These are phyloP conservation scores for Tragelaphus oryx DNA, from an alignment of 2,797 vertebrate genomes.

Conservation along the genomic window DNA sequence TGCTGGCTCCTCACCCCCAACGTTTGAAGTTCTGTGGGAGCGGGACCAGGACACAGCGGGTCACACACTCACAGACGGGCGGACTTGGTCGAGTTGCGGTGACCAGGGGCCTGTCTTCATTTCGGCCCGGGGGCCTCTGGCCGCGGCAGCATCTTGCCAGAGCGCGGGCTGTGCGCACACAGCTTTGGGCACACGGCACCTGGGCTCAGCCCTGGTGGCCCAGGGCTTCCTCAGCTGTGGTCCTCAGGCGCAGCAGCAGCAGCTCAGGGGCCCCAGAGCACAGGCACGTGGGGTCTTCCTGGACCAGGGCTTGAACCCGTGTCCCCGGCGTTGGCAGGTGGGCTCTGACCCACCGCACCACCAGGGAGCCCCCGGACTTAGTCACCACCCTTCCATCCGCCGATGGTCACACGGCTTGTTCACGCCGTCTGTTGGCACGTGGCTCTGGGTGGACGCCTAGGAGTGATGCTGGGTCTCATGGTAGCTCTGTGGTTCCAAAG, in stretches of 20 bases:
- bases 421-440: accelerated
- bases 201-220: not conserved
- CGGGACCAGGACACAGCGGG: not conserved
- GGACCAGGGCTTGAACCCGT: not conserved
- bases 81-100: not conserved
- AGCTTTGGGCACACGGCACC: not conserved
- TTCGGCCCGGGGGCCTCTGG: accelerated
- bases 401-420: not conserved
- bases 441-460: not conserved
- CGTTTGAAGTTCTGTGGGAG: not conserved
- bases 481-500: not conserved
- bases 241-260: not conserved
- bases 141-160: accelerated
- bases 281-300: not conserved
- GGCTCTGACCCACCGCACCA: not conserved
- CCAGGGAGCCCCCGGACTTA: not conserved
- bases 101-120: not conserved
- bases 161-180: not conserved
- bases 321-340: not conserved
- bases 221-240: not conserved
- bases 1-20: not conserved
- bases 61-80: accelerated
- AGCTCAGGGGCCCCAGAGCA: not conserved
- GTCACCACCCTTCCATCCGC: not conserved
- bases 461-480: not conserved